Conservation (phyloP, 2,113 vertebrate genomes). For the Panurus biarmicus region DNA sequence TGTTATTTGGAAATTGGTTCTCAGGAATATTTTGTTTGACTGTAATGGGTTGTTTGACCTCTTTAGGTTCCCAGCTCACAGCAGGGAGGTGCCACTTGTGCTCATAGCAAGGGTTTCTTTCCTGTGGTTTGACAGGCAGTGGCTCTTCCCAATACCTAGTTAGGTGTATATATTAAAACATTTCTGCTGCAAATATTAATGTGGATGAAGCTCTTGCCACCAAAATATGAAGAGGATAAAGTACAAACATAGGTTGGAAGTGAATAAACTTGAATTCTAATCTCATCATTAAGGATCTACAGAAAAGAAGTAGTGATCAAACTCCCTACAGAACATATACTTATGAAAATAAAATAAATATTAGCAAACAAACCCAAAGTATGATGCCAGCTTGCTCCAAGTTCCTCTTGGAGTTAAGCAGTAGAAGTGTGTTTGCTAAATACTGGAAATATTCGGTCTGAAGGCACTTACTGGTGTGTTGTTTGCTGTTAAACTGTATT, state of each 20-base stretch:
- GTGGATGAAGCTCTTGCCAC: not conserved
- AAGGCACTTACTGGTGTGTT: fast-evolving
- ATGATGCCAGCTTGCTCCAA: not conserved
- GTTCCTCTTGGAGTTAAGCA: not conserved
- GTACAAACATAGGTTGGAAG: not conserved
- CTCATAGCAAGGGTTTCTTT: not conserved
- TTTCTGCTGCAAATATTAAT: not conserved
- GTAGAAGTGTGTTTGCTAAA: not conserved
- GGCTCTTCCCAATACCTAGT: not conserved
- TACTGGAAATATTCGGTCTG: not conserved
- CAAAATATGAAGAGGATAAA: not conserved
- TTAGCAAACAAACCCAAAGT: not conserved
- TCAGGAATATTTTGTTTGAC: not conserved
- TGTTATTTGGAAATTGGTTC: not conserved
- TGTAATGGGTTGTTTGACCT: not conserved
- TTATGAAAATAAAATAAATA: not conserved
- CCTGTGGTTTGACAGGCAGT: not conserved
- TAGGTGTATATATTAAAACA: not conserved
- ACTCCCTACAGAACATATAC: not conserved
- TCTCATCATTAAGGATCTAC: not conserved
- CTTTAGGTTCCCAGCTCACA: not conserved
- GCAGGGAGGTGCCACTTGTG: not conserved
- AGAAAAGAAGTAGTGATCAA: not conserved
- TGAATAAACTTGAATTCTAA: not conserved
- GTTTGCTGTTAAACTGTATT: not conserved